Conservation (phyloP, 2,888 invertebrate species). For the Meliscaeva auricollis region DNA sequence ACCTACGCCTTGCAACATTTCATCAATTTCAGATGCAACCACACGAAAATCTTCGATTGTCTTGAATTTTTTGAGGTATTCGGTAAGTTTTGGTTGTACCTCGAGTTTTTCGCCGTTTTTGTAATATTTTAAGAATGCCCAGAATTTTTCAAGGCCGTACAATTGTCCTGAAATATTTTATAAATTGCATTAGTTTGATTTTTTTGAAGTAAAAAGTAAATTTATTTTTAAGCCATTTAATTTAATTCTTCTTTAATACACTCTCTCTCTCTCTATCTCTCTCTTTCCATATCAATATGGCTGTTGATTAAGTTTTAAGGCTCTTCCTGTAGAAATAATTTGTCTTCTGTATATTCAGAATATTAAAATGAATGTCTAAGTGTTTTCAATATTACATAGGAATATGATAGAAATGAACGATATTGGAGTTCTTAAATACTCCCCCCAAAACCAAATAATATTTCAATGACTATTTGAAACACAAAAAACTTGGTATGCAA, state of each 20-base stretch:
- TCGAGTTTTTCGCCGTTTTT: conserved; percentile 91
- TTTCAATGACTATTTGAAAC: not conserved
- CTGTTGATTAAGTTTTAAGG: conserved; percentile 30
- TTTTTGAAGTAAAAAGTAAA: not conserved
- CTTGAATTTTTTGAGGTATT: conserved; percentile 91
- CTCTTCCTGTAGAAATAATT: conserved; percentile 39
- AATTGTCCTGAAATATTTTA: conserved; percentile 89
- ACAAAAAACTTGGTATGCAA: not conserved
- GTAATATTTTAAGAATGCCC: conserved; percentile 99
- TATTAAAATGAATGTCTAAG: conserved; percentile 11
- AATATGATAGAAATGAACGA: not conserved
- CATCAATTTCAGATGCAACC: conserved; percentile 87
- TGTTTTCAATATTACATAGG: not conserved
- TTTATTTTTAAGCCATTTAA: conserved; percentile 1
- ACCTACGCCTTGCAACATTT: conserved; percentile 85
- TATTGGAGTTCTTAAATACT: not conserved
- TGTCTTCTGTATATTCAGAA: not conserved
- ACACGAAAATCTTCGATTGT: conserved; percentile 96
- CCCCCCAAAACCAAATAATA: conserved; percentile 1
- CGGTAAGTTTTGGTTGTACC: conserved; percentile 90
- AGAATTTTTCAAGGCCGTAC: conserved; percentile 99
- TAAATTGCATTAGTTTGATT: conserved; percentile 18
- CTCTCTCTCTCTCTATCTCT: conserved; percentile 20
- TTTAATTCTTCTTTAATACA: too few species aligned
- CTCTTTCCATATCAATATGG: conserved; percentile 45